Conservation (phyloP, 2,888 invertebrate species). For the Neoaliturus tenellus region DNA sequence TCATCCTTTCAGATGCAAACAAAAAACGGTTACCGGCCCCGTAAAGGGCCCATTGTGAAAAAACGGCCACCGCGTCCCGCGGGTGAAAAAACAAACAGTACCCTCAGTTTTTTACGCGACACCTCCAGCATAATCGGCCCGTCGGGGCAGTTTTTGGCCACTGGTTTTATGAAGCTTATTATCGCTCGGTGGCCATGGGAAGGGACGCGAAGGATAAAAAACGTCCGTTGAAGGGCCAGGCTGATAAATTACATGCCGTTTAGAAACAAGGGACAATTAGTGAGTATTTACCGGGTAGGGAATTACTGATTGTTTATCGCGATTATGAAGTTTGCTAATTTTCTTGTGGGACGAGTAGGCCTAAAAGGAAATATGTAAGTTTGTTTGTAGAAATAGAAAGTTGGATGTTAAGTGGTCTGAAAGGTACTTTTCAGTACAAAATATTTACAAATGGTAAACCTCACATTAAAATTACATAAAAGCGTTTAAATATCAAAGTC, state of each 20-base stretch:
- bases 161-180: constrained; percentile 47
- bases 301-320: constrained; percentile 11
- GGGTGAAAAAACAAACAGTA: constrained; percentile 38
- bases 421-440: no score
- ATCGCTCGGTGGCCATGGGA: constrained; percentile 24
- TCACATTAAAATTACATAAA: no score
- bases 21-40: constrained; percentile 54
- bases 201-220: constrained; percentile 8
- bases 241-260: constrained; percentile 45
- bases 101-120: constrained; percentile 13
- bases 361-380: no score
- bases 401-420: no score
- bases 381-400: no score
- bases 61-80: constrained; percentile 8
- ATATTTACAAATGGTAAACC: no score
- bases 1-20: constrained; percentile 55
- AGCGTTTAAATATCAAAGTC: no score
- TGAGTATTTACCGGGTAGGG: not conserved
- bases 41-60: constrained; percentile 32
- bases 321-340: no score
- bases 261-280: constrained; percentile 38
- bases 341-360: no score
- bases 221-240: constrained; percentile 27
- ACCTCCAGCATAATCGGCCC: constrained; percentile 28
- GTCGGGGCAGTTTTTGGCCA: constrained; percentile 46